Evolutionary conservation across 2,113 vertebrate species (phyloP), one percentile per base, ranked within the genome.

Genomic region (Vombatus ursinus): DNA sequence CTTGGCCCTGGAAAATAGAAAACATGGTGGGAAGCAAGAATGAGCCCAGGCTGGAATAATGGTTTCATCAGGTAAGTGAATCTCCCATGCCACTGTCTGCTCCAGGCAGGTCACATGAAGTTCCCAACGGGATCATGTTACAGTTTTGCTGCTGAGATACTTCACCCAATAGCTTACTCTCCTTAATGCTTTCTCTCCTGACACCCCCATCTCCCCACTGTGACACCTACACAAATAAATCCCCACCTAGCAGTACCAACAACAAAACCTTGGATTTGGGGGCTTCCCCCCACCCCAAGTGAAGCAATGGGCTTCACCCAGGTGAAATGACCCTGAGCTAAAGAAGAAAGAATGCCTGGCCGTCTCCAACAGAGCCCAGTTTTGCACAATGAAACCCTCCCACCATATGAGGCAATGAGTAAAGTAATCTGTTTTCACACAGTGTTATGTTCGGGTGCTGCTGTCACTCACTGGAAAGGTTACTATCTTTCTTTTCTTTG

Each of bases 401-500:
- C 61, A 97, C 93, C 49, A 94, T 22, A 96, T 97, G 98, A 98
- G 96, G 97, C 97, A 97, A 96, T 92, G 89, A 77, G 97, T 95
- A 98, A 98, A 8, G 94, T 22, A 97, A 98, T 97, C 98, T 90
- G 50, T 95, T 98, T 98, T 97, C 97, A 97, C 94, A 95, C 52
- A 97, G 93, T 96, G 93, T 49, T 89, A 90, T 94, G 50, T 96
- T 97, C 97, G 96, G 94, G 91, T 94, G 95, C 94, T 94, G n/a
- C 90, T 96, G 95, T 96, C 94, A 91, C 95, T 98, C 95, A 94
- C 95, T 96, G 31, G 89, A 96, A 98, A 98, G 97, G 97, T 98
- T 98, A 97, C 96, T 98, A 92, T 98, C 94, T 97, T 97, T 96
- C 96, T 94, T 98, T 97, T 98, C 95, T 98, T 97, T 97, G 90